Evolutionary conservation across 2,113 vertebrate genomes (phyloP).

Genomic region (Tylochromis polylepis): DNA sequence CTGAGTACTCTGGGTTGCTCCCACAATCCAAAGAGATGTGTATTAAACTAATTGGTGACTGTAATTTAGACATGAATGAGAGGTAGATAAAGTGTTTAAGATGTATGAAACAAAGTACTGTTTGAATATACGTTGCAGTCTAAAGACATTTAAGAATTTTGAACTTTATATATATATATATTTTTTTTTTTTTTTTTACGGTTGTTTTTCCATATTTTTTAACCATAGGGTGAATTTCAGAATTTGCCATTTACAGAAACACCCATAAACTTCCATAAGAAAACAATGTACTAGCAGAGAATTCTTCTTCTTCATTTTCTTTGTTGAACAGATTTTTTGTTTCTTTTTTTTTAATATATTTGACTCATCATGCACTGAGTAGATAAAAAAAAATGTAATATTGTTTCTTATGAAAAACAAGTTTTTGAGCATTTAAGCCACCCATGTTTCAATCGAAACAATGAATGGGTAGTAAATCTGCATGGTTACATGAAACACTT

Average conservation of each 20-base stretch:
- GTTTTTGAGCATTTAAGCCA: neutral
- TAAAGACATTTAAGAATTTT: neutral
- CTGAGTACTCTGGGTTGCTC: neutral
- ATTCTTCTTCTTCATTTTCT: neutral
- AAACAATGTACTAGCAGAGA: neutral
- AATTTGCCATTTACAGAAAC: neutral
- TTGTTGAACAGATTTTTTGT: neutral
- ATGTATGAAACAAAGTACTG: neutral
- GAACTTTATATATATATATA: neutral
- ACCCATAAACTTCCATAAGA: neutral
- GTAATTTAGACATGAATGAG: neutral
- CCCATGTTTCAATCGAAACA: neutral
- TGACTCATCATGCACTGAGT: neutral
- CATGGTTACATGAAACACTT: neutral
- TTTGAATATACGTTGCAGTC: neutral
- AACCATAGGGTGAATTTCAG: neutral
- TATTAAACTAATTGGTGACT: neutral
- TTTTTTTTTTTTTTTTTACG: too few relatives aligned
- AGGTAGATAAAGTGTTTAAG: neutral
- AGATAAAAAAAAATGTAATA: neutral
- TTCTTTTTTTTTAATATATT: neutral
- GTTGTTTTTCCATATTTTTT: neutral
- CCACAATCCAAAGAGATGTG: neutral
- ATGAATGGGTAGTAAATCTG: neutral
- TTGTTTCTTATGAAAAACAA: neutral